Evolutionary conservation across 1,140 invertebrate species (phyloP).

Genomic region (Aphidius gifuensis): DNA sequence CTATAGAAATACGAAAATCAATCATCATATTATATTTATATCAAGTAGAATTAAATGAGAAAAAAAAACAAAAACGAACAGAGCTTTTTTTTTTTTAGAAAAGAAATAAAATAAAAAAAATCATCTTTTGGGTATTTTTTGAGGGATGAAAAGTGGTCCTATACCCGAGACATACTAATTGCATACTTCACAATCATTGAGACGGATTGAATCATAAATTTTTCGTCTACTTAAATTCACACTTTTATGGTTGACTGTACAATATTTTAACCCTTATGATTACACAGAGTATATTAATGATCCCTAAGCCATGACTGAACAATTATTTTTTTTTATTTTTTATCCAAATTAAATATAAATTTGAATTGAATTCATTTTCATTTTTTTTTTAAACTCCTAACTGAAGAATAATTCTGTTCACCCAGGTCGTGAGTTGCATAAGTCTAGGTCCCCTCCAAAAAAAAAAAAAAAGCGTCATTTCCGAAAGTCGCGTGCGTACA

Average conservation of each 20-base stretch:
- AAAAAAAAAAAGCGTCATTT: constrained; percentile 5
- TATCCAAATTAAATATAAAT: neutral
- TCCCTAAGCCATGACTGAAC: neutral
- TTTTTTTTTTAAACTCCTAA: neutral
- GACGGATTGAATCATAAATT: constrained; percentile 29
- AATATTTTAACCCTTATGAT: constrained; percentile 27
- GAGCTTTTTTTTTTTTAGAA: too few species aligned
- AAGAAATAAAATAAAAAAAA: too few species aligned
- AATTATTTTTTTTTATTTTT: neutral
- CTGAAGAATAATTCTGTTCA: constrained; percentile 8
- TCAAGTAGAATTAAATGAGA: too few species aligned
- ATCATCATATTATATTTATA: too few species aligned
- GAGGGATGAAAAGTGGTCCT: neutral
- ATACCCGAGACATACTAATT: constrained; percentile 44
- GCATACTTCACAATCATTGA: constrained; percentile 37
- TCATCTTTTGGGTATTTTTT: too few species aligned
- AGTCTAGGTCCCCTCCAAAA: too few species aligned
- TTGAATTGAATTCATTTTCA: neutral
- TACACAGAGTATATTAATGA: constrained; percentile 2
- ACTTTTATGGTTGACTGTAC: neutral
- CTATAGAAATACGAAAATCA: too few species aligned
- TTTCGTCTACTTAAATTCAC: constrained; percentile 15
- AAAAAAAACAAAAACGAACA: too few species aligned
- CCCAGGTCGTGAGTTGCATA: constrained; percentile 8
- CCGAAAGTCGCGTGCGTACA: constrained; percentile 2